Conservation (phyloP, 2,797 vertebrate genomes). For the Onychomys arenicola region DNA sequence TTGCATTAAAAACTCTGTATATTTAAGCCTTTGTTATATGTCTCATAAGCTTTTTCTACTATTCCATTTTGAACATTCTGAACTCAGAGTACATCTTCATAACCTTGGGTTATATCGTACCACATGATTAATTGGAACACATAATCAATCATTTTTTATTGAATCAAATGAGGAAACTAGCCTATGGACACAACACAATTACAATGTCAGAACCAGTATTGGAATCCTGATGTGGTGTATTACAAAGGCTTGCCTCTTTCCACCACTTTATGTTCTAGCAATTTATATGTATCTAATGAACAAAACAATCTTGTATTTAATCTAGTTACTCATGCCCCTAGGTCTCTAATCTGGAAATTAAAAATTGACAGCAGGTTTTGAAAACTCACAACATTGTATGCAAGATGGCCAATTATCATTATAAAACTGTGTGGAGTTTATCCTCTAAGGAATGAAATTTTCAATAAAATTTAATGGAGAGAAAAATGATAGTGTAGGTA, state of each 20-base stretch:
- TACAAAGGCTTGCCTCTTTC: constrained; percentile 52
- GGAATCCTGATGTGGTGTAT: constrained; percentile 41
- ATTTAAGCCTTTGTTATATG: background rate
- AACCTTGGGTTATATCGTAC: constrained; percentile 22
- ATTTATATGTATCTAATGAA: constrained; percentile 43
- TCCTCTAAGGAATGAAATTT: background rate
- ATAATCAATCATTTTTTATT: constrained; percentile 66
- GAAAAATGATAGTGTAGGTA: background rate
- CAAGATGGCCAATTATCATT: background rate
- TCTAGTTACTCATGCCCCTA: background rate
- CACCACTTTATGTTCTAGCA: background rate
- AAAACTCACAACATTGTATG: constrained; percentile 51
- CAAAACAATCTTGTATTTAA: constrained; percentile 46
- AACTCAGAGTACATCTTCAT: background rate
- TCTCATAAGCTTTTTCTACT: constrained; percentile 23
- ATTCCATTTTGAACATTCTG: background rate
- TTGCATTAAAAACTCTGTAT: background rate
- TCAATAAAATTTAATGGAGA: background rate
- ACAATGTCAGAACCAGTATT: constrained; percentile 42
- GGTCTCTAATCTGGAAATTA: background rate
- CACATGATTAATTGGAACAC: constrained; percentile 50
- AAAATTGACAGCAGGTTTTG: constrained; percentile 43
- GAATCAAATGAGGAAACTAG: constrained; percentile 60
- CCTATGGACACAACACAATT: constrained; percentile 67
- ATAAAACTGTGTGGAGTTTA: background rate